phyloP scores from a whole-genome alignment of 2,113 vertebrate species.

The Mustela lutreola region DNA sequence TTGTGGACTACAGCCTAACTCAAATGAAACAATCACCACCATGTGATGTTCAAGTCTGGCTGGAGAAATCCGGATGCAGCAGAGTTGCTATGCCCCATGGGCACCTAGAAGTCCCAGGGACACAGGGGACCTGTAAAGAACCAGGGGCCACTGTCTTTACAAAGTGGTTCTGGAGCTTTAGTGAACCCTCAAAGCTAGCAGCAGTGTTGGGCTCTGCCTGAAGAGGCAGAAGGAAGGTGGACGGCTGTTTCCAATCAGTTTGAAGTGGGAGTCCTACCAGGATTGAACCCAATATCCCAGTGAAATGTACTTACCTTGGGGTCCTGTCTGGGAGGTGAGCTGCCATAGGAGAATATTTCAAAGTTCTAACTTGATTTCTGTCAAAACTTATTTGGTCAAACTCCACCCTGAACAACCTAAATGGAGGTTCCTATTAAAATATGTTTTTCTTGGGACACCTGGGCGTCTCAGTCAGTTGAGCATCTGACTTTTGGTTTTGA shows the following conservation, averaged over 20 bases:
- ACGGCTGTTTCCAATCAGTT: neutral
- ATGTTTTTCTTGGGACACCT: neutral
- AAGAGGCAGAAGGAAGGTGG: neutral
- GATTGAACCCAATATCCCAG: neutral
- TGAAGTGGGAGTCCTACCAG: neutral
- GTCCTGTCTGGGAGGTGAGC: neutral
- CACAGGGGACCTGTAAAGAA: neutral
- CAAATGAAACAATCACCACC: neutral
- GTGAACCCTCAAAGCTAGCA: neutral
- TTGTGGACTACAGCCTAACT: neutral
- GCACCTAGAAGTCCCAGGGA: neutral
- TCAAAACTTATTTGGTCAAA: neutral
- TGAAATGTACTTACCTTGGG: fast-evolving
- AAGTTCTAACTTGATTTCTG: neutral
- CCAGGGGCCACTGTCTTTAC: neutral
- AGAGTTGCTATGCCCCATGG: neutral
- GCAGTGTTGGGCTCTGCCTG: too few species aligned
- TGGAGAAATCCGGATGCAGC: neutral
- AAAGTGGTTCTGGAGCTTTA: neutral
- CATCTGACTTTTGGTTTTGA: neutral
- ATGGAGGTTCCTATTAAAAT: neutral
- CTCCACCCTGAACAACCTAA: neutral
- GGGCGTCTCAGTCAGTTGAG: neutral
- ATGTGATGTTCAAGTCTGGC: fast-evolving
- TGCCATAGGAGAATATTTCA: neutral